Evolutionary conservation across 1,140 invertebrate genomes (phyloP).

Genomic region (Belonocnema kinseyi): DNA sequence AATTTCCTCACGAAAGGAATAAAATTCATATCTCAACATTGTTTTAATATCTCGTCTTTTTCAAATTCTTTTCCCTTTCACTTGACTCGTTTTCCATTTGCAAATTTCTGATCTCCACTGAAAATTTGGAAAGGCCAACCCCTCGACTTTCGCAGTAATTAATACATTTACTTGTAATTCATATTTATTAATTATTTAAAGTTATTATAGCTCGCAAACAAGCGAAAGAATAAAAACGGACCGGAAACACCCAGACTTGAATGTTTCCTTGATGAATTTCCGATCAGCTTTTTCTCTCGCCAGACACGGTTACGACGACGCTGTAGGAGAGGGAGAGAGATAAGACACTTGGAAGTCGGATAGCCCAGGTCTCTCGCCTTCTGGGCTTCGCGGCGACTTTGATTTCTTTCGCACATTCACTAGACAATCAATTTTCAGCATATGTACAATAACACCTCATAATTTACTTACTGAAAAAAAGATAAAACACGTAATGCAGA

Average conservation of each 20-base stretch:
- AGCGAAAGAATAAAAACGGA: slow-evolving; percentile 63
- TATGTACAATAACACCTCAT: slow-evolving; percentile 66
- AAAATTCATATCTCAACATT: too few relatives aligned
- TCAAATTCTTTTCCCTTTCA: too few relatives aligned
- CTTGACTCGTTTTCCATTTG: not conserved
- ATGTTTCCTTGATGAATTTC: not conserved
- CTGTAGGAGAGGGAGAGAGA: slow-evolving; percentile 59
- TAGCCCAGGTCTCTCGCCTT: slow-evolving; percentile 55
- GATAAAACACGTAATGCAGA: not conserved
- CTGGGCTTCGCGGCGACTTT: slow-evolving; percentile 63
- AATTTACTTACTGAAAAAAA: slow-evolving; percentile 21
- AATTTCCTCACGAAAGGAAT: too few relatives aligned
- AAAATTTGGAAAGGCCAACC: slow-evolving; percentile 20
- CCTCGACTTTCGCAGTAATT: slow-evolving; percentile 20
- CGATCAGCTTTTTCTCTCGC: slow-evolving; percentile 45
- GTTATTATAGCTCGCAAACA: slow-evolving; percentile 66
- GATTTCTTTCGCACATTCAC: slow-evolving; percentile 67
- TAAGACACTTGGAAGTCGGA: slow-evolving; percentile 72
- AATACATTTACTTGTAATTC: slow-evolving; percentile 57
- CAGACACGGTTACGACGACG: slow-evolving; percentile 67
- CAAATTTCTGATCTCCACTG: not conserved
- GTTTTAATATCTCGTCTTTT: too few relatives aligned
- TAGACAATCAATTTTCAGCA: slow-evolving; percentile 63
- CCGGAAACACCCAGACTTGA: slow-evolving; percentile 53
- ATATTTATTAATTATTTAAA: slow-evolving; percentile 67